These are phyloP conservation scores for Psittacula echo DNA, from an alignment of 2,797 vertebrate genomes.

Conservation along the genomic window DNA sequence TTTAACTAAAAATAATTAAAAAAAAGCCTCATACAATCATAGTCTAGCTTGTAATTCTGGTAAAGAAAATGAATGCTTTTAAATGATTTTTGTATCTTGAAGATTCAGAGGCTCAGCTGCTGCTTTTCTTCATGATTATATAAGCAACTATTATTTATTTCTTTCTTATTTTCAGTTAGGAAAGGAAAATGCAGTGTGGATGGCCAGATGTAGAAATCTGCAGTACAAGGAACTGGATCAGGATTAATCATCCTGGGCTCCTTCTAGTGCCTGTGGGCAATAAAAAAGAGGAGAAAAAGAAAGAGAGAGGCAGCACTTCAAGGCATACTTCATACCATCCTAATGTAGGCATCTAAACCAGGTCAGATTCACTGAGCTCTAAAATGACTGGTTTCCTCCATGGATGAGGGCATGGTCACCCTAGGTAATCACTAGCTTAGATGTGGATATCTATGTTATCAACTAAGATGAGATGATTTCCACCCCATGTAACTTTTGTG, in stretches of 20 bases:
- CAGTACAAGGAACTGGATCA: neutral
- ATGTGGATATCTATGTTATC: neutral
- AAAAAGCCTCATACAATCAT: neutral
- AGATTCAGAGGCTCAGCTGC: neutral
- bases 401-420: neutral
- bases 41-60: neutral
- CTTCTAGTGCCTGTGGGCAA: neutral
- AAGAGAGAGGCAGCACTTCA: neutral
- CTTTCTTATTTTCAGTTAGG: neutral
- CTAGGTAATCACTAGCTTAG: neutral
- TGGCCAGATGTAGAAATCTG: neutral
- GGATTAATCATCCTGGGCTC: neutral
- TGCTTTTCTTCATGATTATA: neutral
- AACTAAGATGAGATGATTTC: conserved; percentile 12
- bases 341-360: conserved; percentile 35
- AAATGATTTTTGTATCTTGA: neutral
- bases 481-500: conserved; percentile 11
- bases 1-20: neutral
- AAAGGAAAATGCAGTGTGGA: neutral
- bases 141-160: neutral
- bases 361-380: conserved; percentile 21
- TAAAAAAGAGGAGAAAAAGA: neutral
- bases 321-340: conserved; percentile 18
- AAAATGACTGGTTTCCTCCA: neutral
- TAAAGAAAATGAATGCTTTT: neutral